phyloP scores from a whole-genome alignment of 2,888 invertebrate genomes.

The Synergus itoensis region DNA sequence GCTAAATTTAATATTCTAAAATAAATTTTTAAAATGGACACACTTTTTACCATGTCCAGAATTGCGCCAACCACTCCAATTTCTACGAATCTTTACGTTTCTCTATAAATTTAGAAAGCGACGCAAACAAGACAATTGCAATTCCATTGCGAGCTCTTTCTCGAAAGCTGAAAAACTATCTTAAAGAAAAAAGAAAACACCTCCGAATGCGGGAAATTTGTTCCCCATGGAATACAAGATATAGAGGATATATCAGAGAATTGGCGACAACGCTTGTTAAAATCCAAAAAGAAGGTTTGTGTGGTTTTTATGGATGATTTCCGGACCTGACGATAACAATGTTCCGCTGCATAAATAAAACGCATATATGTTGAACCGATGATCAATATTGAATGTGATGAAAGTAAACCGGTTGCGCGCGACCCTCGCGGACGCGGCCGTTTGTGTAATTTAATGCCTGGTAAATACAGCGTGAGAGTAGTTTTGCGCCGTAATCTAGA shows the following conservation, averaged over 20 bases:
- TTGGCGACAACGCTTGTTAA: constrained; percentile 48
- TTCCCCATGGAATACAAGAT: background rate
- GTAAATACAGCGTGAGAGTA: constrained; percentile 71
- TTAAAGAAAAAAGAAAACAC: background rate
- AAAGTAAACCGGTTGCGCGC: constrained; percentile 71
- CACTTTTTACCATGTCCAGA: too few relatives aligned
- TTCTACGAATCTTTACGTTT: too few relatives aligned
- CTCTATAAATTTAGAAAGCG: too few relatives aligned
- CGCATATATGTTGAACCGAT: constrained; percentile 61
- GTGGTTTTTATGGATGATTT: constrained; percentile 52
- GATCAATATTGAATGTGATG: constrained; percentile 75
- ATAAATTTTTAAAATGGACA: background rate
- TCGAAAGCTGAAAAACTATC: background rate
- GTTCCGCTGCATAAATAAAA: constrained; percentile 70
- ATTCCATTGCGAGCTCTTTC: background rate
- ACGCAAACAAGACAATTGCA: background rate
- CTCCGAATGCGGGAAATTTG: background rate
- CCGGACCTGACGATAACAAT: constrained; percentile 62
- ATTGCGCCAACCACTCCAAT: too few relatives aligned
- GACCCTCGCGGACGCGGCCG: constrained; percentile 67
- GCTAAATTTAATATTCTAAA: background rate
- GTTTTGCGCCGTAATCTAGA: constrained; percentile 70
- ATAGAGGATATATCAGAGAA: constrained; percentile 35
- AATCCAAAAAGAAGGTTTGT: constrained; percentile 46
- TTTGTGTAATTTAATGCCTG: constrained; percentile 75